Evolutionary conservation across 2,888 invertebrate genomes (phyloP).

Genomic region (Perizoma affinitatum): DNA sequence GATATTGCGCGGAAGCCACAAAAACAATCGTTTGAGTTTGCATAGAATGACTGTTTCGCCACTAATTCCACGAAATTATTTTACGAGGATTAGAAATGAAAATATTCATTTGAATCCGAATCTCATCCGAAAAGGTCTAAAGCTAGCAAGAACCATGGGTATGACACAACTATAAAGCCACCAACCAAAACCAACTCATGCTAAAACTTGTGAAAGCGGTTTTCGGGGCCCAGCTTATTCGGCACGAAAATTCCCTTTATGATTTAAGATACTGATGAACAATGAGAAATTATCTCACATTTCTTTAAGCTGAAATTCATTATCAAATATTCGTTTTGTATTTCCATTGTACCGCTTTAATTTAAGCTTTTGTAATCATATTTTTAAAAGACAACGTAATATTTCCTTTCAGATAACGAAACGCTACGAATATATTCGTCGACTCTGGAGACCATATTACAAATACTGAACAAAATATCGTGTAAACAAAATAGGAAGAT

Average conservation of each 20-base stretch:
- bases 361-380: conserved; percentile 3
- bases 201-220: conserved; percentile 1
- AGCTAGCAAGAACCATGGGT: no score
- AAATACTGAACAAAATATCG: no score
- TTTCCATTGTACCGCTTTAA: conserved; percentile 28
- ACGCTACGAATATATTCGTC: no score
- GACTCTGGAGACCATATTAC: no score
- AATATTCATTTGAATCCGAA: no score
- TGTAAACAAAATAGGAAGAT: no score
- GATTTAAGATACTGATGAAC: conserved; percentile 41
- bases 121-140: no score
- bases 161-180: no score
- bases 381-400: no score
- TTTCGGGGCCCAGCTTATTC: conserved; percentile 24
- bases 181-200: background rate
- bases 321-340: conserved; percentile 30
- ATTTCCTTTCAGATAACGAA: no score
- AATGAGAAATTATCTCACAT: conserved; percentile 30
- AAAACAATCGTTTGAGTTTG: conserved; percentile 6
- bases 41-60: background rate
- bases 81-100: no score
- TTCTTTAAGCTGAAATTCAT: conserved; percentile 36
- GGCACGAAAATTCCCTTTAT: conserved; percentile 50
- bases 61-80: background rate
- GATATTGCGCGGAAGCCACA: conserved; percentile 45